phyloP scores from a whole-genome alignment of 2,113 vertebrate species.

The Lamprotornis superbus region DNA sequence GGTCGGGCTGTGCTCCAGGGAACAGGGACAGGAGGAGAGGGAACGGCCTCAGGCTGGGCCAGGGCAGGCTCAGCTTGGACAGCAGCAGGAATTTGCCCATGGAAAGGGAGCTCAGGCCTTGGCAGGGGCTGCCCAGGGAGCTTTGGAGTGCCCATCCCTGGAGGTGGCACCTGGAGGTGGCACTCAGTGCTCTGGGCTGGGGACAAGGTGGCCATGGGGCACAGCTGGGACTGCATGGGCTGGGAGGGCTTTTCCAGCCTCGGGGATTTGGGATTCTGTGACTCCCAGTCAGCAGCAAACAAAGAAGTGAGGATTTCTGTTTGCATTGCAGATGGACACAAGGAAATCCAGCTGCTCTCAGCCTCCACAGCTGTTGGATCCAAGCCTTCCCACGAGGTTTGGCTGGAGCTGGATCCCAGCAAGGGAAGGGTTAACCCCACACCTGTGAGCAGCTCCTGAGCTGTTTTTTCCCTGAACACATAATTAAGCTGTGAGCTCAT shows the following conservation, averaged over 20 bases:
- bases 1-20: too few relatives aligned
- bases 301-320: neutral
- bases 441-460: constrained; percentile 14
- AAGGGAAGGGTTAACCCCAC: constrained; percentile 1
- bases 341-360: constrained; percentile 10
- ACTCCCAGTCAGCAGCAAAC: neutral
- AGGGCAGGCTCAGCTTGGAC: too few relatives aligned
- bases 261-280: accelerated
- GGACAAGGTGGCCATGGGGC: neutral
- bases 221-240: accelerated
- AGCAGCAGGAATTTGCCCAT: too few relatives aligned
- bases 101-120: neutral
- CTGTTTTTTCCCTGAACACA: neutral
- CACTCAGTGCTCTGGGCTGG: neutral
- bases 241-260: neutral
- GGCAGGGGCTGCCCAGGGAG: neutral
- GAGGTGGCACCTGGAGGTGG: too few relatives aligned
- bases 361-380: neutral
- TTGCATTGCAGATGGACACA: neutral
- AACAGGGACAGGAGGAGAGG: too few relatives aligned
- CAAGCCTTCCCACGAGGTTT: neutral
- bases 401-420: neutral
- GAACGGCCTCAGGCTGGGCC: too few relatives aligned
- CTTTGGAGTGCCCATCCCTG: too few relatives aligned
- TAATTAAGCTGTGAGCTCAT: constrained; percentile 39